Percentiles rank a stretch among this genome's conserved stretches.
These are phyloP conservation scores for Cyrtorhinus lividipennis DNA, from an alignment of 1,140 invertebrate genomes.

Conservation along the genomic window DNA sequence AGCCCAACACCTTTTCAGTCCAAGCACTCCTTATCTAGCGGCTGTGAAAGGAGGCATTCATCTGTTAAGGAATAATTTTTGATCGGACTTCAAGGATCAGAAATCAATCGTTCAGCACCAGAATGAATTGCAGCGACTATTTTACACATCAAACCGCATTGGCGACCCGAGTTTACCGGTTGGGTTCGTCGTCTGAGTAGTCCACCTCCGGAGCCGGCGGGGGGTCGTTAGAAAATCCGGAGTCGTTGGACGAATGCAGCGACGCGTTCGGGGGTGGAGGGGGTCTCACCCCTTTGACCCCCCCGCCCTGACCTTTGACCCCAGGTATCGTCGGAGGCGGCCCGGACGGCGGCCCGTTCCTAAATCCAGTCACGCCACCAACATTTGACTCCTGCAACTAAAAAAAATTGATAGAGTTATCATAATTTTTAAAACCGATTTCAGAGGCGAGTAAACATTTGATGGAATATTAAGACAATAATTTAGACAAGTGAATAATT, in stretches of 20 bases:
- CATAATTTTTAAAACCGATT: too few species aligned
- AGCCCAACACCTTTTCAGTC: too few species aligned
- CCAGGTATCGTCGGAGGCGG: constrained; percentile 26
- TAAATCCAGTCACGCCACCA: constrained; percentile 19
- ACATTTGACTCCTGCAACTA: constrained; percentile 8
- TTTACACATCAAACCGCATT: too few species aligned
- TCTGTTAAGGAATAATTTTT: too few species aligned
- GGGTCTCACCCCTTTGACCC: constrained; percentile 24
- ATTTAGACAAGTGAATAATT: too few species aligned
- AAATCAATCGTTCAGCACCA: too few species aligned
- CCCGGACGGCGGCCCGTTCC: constrained; percentile 22
- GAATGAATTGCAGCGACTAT: too few species aligned
- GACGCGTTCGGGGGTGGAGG: constrained; percentile 43
- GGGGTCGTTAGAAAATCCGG: constrained; percentile 77
- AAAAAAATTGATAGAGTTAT: neutral
- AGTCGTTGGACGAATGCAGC: constrained; percentile 78
- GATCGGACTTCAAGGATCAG: too few species aligned
- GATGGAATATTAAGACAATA: too few species aligned
- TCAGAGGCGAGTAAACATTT: too few species aligned
- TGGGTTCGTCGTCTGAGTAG: constrained; percentile 73
- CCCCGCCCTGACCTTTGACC: constrained; percentile 31
- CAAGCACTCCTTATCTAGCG: too few species aligned
- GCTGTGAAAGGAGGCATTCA: too few species aligned
- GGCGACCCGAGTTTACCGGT: constrained; percentile 43
- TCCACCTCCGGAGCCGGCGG: constrained; percentile 76